Evolutionary conservation across 2,797 vertebrate species (phyloP), one percentile per base, ranked within the genome.

Genomic region (Tragelaphus oryx): DNA sequence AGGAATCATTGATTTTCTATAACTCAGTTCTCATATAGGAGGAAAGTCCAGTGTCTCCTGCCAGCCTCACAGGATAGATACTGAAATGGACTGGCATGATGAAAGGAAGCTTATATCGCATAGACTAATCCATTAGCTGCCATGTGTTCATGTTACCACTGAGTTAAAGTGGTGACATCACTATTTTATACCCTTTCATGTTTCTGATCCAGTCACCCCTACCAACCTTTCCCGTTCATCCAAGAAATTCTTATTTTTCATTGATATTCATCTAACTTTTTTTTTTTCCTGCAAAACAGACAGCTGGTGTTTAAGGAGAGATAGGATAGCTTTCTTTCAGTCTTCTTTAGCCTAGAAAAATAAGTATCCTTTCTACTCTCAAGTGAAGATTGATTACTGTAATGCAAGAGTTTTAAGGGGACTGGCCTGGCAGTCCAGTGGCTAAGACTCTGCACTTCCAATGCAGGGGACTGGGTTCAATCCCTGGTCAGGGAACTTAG

Each of bases 181-280:
- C 8, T 44, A 24, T 74, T 37, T 75, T 57, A 84, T 30, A 50
- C 20, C 33, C 52, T 68, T 83, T 44, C 55, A 12, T 81, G 75
- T 52, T 48, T 89, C 89, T 62, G 10, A 26, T 76, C 60, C n/a
- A 17, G 48, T 44, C 75, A 50, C 41, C 41, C 60, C 54, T 76
- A 4, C 30, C 6, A 46, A 76, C 9, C 41, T 55, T 60, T 54
- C 16, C 48, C 10, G 46, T 17, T 76, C 55, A 57, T 11, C 62
- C 48, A 30, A 52, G 41, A 86, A 81, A 14, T 33, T 57, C 48
- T 75, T 76, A 17, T 37, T 86, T 96, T 76, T 65, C 86, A 68
- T 20, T 13, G 8, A 52, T 80, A 68, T 89, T 80, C 41, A 52
- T 14, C 76, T 57, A 59, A n/a, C 54, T 1, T 55, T 55, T 92